Base-by-base conservation (phyloP, 2,888 invertebrate species). In the Drosophila vallismaia region DNA sequence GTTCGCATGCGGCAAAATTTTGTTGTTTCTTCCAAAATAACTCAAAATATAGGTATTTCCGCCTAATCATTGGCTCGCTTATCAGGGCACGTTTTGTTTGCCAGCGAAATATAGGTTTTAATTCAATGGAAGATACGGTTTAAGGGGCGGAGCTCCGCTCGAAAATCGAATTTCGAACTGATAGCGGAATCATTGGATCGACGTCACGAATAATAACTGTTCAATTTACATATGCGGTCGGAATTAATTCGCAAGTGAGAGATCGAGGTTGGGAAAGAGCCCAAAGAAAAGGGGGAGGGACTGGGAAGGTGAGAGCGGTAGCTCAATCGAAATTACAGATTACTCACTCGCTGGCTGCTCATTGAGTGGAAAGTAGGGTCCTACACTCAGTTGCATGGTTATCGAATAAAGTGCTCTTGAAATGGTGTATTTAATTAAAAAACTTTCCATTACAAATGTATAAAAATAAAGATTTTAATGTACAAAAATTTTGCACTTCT, bases 131-230 rank as follows among this genome's bases (percentile, higher is more conserved):
- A 7, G 10, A 38, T 48, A 57, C 53, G 50, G n/a, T 59, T 12
- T 29, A 40, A 52, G 64, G 68, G 85, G 71, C 69, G 82, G 36
- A 58, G 57, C 60, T 71, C 36, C 64, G 57, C 62, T 69, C 56
- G 56, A 71, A 55, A 31, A 12, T 2, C 3, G 5, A 38, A 8
- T n/a, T 42, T 42, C 19, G 7, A 48, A 19, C 8, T 14, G 29
- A 36, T 36, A 42, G 55, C 48, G 42, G 33, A 9, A 44, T 54
- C 40, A 38, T 7, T 12, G 8, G 2, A 42, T 14, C 74, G 72
- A 74, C 79, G 83, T 85, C 86, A 88, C 71, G 48, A 76, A 58
- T 73, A 74, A 81, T 73, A 75, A 85, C 82, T 51, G 79, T 82
- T 72, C 10, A 74, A 66, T 64, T 69, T 62, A 33, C 57, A 73